Conservation (phyloP, 2,113 vertebrate genomes). For the Otocyon megalotis region DNA sequence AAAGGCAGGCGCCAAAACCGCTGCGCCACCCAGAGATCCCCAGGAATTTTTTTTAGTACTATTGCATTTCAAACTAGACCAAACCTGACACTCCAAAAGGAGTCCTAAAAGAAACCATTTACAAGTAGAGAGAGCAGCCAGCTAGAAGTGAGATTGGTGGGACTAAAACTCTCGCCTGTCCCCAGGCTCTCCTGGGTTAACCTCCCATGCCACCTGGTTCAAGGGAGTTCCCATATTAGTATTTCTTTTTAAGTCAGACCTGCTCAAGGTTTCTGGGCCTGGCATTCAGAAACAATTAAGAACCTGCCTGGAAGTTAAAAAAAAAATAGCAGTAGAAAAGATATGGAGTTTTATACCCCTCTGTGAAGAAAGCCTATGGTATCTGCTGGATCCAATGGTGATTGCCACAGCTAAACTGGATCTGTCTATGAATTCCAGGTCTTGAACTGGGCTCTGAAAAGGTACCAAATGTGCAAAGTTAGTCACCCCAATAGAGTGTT, state of each 20-base stretch:
- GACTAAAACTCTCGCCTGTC: not conserved
- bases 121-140: not conserved
- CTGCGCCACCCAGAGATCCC: no score
- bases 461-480: not conserved
- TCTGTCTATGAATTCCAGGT: not conserved
- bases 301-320: not conserved
- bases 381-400: not conserved
- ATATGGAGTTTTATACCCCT: not conserved
- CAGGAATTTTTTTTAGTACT: not conserved
- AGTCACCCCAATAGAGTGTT: no score
- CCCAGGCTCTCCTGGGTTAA: no score
- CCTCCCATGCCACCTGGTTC: not conserved
- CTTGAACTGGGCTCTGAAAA: not conserved
- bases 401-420: not conserved
- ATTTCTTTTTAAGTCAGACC: not conserved
- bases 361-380: not conserved
- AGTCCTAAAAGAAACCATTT: not conserved
- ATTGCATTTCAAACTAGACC: not conserved
- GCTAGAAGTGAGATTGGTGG: not conserved
- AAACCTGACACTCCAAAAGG: not conserved
- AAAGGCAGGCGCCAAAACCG: no score
- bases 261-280: not conserved
- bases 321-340: not conserved
- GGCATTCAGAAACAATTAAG: not conserved
- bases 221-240: not conserved